Conservation (phyloP, 2,113 vertebrate species). For the Neofelis nebulosa region DNA sequence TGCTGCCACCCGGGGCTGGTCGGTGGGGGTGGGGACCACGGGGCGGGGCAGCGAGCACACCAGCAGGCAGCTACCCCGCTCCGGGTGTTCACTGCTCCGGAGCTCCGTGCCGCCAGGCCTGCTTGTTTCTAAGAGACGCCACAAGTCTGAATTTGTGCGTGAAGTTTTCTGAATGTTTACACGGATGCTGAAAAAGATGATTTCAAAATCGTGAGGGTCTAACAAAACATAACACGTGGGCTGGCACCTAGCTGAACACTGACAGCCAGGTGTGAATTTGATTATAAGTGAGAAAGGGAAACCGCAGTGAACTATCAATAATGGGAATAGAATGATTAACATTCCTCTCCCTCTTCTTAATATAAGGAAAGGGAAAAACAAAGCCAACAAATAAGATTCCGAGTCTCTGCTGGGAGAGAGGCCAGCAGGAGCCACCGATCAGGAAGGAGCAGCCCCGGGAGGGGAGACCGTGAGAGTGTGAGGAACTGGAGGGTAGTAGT, state of each 20-base stretch:
- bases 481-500: background rate
- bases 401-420: background rate
- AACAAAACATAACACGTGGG: background rate
- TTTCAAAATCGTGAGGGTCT: background rate
- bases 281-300: background rate
- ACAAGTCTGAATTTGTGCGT: background rate
- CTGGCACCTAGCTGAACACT: background rate
- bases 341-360: background rate
- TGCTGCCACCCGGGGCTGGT: no score
- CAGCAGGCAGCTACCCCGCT: fast-evolving
- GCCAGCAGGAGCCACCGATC: background rate
- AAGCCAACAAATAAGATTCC: background rate
- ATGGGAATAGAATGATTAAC: background rate
- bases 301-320: background rate
- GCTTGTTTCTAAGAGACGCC: background rate
- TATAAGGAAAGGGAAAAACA: background rate
- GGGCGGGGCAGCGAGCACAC: no score
- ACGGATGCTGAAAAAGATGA: background rate
- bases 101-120: background rate
- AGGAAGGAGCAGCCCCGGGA: background rate
- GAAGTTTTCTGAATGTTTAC: background rate
- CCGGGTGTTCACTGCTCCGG: no score
- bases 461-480: background rate
- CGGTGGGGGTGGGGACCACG: no score
- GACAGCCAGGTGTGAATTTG: background rate